Evolutionary conservation across 2,113 vertebrate genomes (phyloP).

Genomic region (Taurulus bubalis): DNA sequence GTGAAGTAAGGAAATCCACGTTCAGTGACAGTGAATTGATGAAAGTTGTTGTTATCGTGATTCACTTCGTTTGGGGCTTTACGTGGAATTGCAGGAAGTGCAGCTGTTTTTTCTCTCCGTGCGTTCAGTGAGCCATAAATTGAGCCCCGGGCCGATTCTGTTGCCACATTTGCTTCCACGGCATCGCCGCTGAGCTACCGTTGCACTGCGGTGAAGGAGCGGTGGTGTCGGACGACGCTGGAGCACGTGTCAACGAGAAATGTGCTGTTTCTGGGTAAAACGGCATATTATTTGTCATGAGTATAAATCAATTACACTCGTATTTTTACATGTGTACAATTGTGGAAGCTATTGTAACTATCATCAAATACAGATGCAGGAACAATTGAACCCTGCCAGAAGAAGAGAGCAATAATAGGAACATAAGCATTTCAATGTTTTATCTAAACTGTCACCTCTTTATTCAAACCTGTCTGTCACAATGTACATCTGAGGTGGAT

Average conservation of each 20-base stretch:
- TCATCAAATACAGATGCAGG: background rate
- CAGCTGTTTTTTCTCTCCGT: slow-evolving; percentile 42
- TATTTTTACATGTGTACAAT: background rate
- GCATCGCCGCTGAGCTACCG: slow-evolving; percentile 43
- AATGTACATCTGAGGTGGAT: background rate
- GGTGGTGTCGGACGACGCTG: background rate
- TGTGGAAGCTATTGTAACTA: background rate
- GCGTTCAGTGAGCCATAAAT: slow-evolving; percentile 42
- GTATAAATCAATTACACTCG: background rate
- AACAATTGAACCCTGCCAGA: background rate
- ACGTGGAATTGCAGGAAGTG: slow-evolving; percentile 45
- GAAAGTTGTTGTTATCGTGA: slow-evolving; percentile 68
- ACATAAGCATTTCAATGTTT: background rate
- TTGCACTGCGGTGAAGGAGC: slow-evolving; percentile 38
- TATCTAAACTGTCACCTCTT: background rate
- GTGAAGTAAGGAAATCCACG: slow-evolving; percentile 48
- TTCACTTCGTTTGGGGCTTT: slow-evolving; percentile 56
- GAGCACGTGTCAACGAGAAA: slow-evolving; percentile 32
- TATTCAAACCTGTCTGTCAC: background rate
- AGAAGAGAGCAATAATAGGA: background rate
- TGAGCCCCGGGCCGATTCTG: slow-evolving; percentile 42
- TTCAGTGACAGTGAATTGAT: slow-evolving; percentile 45
- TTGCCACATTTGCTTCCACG: slow-evolving; percentile 54
- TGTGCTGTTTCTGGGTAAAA: background rate
- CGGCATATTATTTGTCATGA: background rate